phyloP scores from a whole-genome alignment of 1,140 invertebrate genomes.

The Drosophila auraria region DNA sequence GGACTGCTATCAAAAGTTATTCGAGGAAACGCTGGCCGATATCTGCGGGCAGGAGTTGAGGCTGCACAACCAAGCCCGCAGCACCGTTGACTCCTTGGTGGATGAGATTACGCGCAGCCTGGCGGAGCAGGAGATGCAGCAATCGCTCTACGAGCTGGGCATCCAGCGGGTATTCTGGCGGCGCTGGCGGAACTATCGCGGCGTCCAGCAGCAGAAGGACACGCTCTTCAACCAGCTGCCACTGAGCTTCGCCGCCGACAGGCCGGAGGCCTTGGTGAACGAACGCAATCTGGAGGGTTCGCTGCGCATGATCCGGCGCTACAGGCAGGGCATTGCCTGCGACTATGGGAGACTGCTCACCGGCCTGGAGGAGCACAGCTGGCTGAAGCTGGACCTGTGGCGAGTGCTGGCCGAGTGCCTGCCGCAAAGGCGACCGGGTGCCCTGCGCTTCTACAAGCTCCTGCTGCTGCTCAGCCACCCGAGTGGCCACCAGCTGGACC shows the following conservation, averaged over 20 bases:
- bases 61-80: neutral
- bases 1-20: constrained; percentile 34
- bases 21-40: constrained; percentile 12
- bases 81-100: constrained; percentile 47
- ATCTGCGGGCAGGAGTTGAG: constrained; percentile 33
- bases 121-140: constrained; percentile 1
- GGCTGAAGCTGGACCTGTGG: constrained; percentile 69
- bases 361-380: constrained; percentile 47
- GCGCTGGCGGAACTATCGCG: constrained; percentile 62
- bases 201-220: constrained; percentile 53
- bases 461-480: constrained; percentile 88
- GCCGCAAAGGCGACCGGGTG: constrained; percentile 28
- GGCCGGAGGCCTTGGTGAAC: constrained; percentile 8
- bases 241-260: constrained; percentile 48
- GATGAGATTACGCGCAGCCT: constrained; percentile 47
- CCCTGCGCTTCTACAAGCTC: constrained; percentile 88
- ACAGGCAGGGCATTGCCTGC: constrained; percentile 69
- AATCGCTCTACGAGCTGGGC: constrained; percentile 41
- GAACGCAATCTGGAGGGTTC: constrained; percentile 19
- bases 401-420: constrained; percentile 36
- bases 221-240: constrained; percentile 53
- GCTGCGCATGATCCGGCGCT: constrained; percentile 69
- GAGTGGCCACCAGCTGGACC: constrained; percentile 70
- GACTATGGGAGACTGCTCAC: constrained; percentile 58
- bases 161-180: constrained; percentile 48